Evolutionary conservation across 1,140 invertebrate genomes (phyloP).

Genomic region (Pogonomyrmex barbatus): DNA sequence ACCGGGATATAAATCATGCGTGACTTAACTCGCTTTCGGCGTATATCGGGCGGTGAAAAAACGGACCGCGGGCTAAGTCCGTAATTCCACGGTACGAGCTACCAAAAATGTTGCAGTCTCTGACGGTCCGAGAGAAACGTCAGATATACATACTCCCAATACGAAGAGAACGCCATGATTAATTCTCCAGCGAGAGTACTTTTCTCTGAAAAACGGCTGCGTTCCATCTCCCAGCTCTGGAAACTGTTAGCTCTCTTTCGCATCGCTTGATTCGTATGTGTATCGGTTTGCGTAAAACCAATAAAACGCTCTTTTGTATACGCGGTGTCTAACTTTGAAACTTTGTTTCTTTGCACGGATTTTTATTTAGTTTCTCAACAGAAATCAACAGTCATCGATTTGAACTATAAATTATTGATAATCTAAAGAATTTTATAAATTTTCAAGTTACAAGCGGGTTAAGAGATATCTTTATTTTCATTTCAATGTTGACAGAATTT

Average conservation of each 20-base stretch:
- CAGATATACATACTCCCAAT: conserved; percentile 52
- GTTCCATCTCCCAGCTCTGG: conserved; percentile 47
- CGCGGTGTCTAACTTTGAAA: conserved; percentile 42
- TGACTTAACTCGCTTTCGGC: conserved; percentile 67
- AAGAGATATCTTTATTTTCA: neutral
- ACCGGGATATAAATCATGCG: conserved; percentile 69
- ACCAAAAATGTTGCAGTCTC: conserved; percentile 49
- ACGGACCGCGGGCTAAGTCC: conserved; percentile 19
- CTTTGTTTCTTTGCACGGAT: neutral
- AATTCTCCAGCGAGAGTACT: conserved; percentile 65
- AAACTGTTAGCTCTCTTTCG: conserved; percentile 61
- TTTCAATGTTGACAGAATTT: neutral
- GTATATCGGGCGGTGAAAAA: conserved; percentile 38
- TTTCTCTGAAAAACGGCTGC: conserved; percentile 66
- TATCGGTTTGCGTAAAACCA: conserved; percentile 62
- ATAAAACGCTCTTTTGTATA: conserved; percentile 50
- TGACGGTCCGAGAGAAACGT: conserved; percentile 45
- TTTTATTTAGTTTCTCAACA: neutral
- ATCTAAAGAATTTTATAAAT: neutral
- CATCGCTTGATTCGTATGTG: conserved; percentile 49
- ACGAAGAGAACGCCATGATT: conserved; percentile 65
- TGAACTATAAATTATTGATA: neutral
- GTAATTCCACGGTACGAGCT: conserved; percentile 39
- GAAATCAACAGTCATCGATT: neutral
- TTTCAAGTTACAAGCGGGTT: neutral